Evolutionary conservation across 35 echinoderm and acorn worm genomes (phyloP).

Genomic region (Apostichopus parvimensis): DNA sequence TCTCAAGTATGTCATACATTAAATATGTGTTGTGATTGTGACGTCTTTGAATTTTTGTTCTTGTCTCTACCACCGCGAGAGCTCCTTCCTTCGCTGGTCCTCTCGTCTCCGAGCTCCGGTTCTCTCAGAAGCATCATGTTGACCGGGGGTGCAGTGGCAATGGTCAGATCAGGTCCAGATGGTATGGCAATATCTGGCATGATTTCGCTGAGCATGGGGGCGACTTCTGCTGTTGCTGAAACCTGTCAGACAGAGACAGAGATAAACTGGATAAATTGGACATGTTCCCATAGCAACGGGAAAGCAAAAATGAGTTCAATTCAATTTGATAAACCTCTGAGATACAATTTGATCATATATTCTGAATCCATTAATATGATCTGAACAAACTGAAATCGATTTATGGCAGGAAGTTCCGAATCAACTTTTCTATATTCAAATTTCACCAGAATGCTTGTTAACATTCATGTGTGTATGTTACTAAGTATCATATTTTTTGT

Average conservation of each 20-base stretch:
- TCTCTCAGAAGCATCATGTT: slow-evolving; percentile 96
- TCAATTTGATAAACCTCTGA: no score
- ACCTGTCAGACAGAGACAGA: slow-evolving; percentile 57
- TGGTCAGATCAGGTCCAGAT: slow-evolving; percentile 95
- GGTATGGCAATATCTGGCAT: slow-evolving; percentile 99
- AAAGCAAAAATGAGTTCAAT: no score
- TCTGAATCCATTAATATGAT: no score
- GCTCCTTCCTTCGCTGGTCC: not conserved
- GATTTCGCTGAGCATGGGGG: slow-evolving; percentile 97
- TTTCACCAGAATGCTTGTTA: no score
- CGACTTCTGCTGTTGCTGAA: slow-evolving; percentile 81
- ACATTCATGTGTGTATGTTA: no score
- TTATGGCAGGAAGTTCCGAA: no score
- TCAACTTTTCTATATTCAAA: no score
- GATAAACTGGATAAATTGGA: no score
- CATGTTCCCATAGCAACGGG: no score
- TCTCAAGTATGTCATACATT: slow-evolving; percentile 19
- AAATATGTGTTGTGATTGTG: slow-evolving; percentile 49
- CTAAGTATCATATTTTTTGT: no score
- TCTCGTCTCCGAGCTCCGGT: slow-evolving; percentile 88
- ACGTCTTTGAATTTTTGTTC: slow-evolving; percentile 49
- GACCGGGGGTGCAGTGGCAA: slow-evolving; percentile 94
- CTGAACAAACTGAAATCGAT: no score
- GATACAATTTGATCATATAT: no score
- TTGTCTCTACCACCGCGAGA: slow-evolving; percentile 52